phyloP scores from a whole-genome alignment of 2,888 invertebrate species.

The Mesorhabditis belari region DNA sequence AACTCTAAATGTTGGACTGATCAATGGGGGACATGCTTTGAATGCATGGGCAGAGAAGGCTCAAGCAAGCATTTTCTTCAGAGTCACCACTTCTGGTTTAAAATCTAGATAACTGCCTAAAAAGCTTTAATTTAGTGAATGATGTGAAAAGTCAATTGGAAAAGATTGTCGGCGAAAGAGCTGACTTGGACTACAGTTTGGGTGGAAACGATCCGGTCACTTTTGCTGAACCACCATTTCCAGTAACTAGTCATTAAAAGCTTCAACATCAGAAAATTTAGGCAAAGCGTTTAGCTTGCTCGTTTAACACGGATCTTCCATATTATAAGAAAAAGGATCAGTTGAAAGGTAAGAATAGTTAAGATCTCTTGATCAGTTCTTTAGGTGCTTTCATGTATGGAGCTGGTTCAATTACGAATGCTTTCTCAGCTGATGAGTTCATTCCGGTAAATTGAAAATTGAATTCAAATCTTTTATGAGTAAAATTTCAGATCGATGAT shows the following conservation, averaged over 20 bases:
- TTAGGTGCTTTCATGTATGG: constrained; percentile 38
- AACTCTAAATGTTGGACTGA: constrained; percentile 44
- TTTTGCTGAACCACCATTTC: not conserved
- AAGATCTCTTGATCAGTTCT: not conserved
- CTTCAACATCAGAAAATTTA: not conserved
- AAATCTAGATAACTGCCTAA: too few species aligned
- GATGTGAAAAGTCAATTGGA: not conserved
- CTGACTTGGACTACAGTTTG: not conserved
- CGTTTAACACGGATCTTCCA: constrained; percentile 48
- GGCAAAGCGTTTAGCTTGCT: not conserved
- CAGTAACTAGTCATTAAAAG: not conserved
- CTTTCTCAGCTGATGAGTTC: constrained; percentile 45
- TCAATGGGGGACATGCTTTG: constrained; percentile 46
- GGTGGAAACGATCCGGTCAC: not conserved
- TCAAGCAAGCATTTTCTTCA: constrained; percentile 34
- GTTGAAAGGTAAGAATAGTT: constrained; percentile 24
- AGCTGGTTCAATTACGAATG: constrained; percentile 46
- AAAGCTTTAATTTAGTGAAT: not conserved
- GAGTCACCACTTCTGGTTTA: constrained; percentile 26
- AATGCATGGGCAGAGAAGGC: constrained; percentile 45
- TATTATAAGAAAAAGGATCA: constrained; percentile 31
- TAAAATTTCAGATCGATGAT: not conserved
- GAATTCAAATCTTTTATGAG: not conserved
- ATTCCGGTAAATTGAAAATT: constrained; percentile 8
- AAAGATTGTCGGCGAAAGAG: not conserved